phyloP scores from a whole-genome alignment of 2,113 vertebrate species.

The Python bivittatus region DNA sequence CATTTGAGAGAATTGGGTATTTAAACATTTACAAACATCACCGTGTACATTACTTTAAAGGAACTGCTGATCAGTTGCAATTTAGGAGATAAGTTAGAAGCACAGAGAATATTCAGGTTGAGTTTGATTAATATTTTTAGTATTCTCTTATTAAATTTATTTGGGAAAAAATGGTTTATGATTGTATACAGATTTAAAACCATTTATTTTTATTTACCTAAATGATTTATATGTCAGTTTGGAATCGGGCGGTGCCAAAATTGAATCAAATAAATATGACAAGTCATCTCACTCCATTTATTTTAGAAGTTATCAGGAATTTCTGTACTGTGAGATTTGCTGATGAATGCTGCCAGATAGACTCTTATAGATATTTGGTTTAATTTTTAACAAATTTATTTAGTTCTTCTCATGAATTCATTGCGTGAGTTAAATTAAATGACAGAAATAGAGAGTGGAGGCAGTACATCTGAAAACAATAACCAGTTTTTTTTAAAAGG shows the following conservation, averaged over 20 bases:
- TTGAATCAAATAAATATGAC: no score
- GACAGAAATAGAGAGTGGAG: background rate
- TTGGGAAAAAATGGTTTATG: background rate
- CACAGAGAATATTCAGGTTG: conserved; percentile 1
- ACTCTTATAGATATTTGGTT: background rate
- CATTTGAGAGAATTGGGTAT: background rate
- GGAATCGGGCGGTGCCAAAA: no score
- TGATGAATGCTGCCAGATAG: background rate
- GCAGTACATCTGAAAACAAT: background rate
- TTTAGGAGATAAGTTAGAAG: background rate
- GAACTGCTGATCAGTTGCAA: background rate
- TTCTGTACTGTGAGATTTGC: background rate
- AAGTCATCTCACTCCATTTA: background rate
- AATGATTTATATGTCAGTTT: no score
- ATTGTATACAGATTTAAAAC: background rate
- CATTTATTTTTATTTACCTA: no score
- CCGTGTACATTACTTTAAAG: background rate
- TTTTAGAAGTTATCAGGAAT: fast-evolving
- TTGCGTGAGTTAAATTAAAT: background rate
- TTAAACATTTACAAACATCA: background rate
- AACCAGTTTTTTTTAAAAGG: background rate
- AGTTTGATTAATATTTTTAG: background rate
- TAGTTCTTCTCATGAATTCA: background rate
- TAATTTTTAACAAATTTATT: background rate
- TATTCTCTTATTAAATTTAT: background rate